A percentile compares a stretch with the other conserved stretches of the same genome.
These are phyloP conservation scores for Chelonus insularis DNA, from an alignment of 1,140 invertebrate genomes.

Conservation along the genomic window DNA sequence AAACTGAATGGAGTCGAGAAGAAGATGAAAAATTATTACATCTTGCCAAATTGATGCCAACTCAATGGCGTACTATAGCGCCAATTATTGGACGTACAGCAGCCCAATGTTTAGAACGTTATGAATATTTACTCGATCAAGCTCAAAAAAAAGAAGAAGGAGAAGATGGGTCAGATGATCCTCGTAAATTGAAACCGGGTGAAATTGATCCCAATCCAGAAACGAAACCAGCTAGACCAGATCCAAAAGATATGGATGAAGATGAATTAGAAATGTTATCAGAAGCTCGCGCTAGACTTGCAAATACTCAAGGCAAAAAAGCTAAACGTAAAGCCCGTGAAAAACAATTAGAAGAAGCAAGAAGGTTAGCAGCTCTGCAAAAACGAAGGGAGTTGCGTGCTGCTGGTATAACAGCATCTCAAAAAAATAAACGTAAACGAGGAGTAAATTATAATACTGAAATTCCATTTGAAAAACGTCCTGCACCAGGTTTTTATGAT, in stretches of 20 bases:
- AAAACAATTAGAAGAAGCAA: conserved; percentile 97
- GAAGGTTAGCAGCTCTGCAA: conserved; percentile 92
- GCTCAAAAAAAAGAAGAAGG: conserved; percentile 98
- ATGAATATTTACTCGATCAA: conserved; percentile 96
- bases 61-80: conserved; percentile 99
- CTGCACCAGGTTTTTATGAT: conserved; percentile 91
- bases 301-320: conserved; percentile 99
- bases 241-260: conserved; percentile 99
- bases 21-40: conserved; percentile 99
- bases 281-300: conserved; percentile 95
- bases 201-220: conserved; percentile 99
- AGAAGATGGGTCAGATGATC: conserved; percentile 89
- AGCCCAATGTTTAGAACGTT: conserved; percentile 96
- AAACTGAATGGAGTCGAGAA: conserved; percentile 99
- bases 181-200: conserved; percentile 94
- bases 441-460: conserved; percentile 98
- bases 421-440: conserved; percentile 74
- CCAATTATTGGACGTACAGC: conserved; percentile 98
- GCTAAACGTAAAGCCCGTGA: conserved; percentile 98
- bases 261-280: conserved; percentile 99
- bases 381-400: conserved; percentile 95
- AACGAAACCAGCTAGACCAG: conserved; percentile 97
- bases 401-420: conserved; percentile 89
- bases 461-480: conserved; percentile 95
- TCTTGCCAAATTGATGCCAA: conserved; percentile 98